Conservation (phyloP, 2,888 invertebrate genomes). For the Apeira syringaria region DNA sequence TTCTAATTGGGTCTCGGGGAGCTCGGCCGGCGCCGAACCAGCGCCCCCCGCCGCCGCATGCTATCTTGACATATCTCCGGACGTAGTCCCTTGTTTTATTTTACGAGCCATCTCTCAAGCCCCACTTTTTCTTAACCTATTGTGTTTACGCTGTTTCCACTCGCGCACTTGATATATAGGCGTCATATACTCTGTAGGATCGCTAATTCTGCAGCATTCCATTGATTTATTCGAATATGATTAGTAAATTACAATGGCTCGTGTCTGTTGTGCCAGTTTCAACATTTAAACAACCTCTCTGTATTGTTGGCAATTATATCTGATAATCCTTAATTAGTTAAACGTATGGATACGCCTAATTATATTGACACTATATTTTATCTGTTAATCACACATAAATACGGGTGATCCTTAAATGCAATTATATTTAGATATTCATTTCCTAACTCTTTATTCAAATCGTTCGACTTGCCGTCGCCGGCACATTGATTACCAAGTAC, state of each 20-base stretch:
- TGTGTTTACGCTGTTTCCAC: constrained; percentile 65
- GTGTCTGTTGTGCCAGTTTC: constrained; percentile 24
- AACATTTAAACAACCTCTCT: constrained; percentile 14
- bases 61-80: constrained; percentile 83
- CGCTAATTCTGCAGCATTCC: constrained; percentile 54
- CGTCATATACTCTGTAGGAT: constrained; percentile 57
- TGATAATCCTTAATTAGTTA: neutral
- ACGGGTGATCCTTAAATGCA: neutral
- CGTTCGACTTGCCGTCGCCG: constrained; percentile 46
- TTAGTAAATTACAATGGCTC: constrained; percentile 34
- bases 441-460: constrained; percentile 13
- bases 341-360: neutral
- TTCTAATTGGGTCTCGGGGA: constrained; percentile 79
- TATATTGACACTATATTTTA: neutral
- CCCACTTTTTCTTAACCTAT: constrained; percentile 56
- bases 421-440: constrained; percentile 4
- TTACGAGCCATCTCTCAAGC: constrained; percentile 78
- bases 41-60: constrained; percentile 72
- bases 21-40: constrained; percentile 61
- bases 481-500: constrained; percentile 62
- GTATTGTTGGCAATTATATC: constrained; percentile 1
- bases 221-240: constrained; percentile 41
- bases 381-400: neutral
- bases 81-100: constrained; percentile 79
- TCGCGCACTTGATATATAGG: constrained; percentile 68